A percentile compares a stretch with the other conserved stretches of the same genome.
phyloP scores from a whole-genome alignment of 2,113 vertebrate genomes.

The Myodes glareolus region DNA sequence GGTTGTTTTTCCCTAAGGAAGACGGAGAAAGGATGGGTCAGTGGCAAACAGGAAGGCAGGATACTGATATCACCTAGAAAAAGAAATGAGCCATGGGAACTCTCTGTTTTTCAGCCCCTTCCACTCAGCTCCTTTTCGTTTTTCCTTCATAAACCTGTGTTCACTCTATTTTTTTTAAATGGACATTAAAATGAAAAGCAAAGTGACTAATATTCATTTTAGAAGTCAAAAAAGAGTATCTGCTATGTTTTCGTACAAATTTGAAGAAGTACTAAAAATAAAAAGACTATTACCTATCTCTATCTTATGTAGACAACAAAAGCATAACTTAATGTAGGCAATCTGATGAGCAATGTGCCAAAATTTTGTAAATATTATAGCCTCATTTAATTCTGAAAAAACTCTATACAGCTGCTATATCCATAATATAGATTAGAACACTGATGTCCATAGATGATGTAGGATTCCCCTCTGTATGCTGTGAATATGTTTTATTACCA shows the following conservation, averaged over 20 bases:
- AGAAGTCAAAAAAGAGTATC: neutral
- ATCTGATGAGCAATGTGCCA: neutral
- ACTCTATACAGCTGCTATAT: neutral
- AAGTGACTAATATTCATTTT: neutral
- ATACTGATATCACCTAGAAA: neutral
- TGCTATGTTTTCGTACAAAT: neutral
- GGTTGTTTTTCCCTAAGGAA: neutral
- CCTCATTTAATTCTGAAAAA: neutral
- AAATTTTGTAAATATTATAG: neutral
- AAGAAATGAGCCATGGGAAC: neutral
- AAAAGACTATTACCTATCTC: neutral
- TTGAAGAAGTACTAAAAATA: neutral
- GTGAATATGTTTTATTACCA: no score
- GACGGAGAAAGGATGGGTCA: neutral
- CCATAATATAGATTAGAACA: constrained; percentile 3
- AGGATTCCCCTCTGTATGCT: no score
- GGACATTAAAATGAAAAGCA: neutral
- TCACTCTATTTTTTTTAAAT: neutral
- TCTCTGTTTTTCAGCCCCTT: neutral
- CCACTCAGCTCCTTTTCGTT: neutral
- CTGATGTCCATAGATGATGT: no score
- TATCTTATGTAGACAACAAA: neutral
- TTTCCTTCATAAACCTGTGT: neutral
- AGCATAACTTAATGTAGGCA: neutral
- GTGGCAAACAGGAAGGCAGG: neutral